phyloP scores from a whole-genome alignment of 2,888 invertebrate genomes.

The Cheilosia scutellata region DNA sequence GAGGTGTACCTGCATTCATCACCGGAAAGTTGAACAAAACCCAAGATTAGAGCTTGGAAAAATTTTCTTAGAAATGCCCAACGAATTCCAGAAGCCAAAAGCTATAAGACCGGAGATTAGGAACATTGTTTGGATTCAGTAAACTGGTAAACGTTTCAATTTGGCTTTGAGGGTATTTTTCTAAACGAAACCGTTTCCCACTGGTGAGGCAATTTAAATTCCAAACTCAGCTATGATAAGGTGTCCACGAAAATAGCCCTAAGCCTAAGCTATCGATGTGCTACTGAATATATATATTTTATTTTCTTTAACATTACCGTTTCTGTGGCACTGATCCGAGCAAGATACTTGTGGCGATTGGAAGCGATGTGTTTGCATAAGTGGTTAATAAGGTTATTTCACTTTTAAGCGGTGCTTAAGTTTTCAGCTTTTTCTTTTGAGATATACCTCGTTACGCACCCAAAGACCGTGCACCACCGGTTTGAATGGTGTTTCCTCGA shows the following conservation, averaged over 20 bases:
- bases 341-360: conserved; percentile 12
- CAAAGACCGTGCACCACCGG: conserved; percentile 11
- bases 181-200: conserved; percentile 21
- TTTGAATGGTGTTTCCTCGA: conserved; percentile 22
- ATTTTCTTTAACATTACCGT: background rate
- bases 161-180: conserved; percentile 55
- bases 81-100: conserved; percentile 61
- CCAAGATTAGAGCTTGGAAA: background rate
- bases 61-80: conserved; percentile 9
- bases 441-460: conserved; percentile 6
- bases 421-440: conserved; percentile 3
- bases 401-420: conserved; percentile 64
- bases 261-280: conserved; percentile 60
- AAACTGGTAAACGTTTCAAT: conserved; percentile 66
- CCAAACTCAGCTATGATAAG: conserved; percentile 38
- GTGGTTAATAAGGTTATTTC: conserved; percentile 64
- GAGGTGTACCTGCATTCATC: background rate
- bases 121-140: conserved; percentile 55
- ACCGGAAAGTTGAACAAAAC: background rate
- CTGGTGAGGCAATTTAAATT: conserved; percentile 38
- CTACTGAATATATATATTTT: conserved; percentile 55
- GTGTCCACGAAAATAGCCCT: conserved; percentile 63
- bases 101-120: conserved; percentile 50
- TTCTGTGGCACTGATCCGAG: conserved; percentile 11
- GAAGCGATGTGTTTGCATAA: conserved; percentile 20